A percentile compares a stretch with the other conserved stretches of the same genome.
These are phyloP conservation scores for Nasua narica DNA, from an alignment of 2,797 vertebrate species.

Conservation along the genomic window DNA sequence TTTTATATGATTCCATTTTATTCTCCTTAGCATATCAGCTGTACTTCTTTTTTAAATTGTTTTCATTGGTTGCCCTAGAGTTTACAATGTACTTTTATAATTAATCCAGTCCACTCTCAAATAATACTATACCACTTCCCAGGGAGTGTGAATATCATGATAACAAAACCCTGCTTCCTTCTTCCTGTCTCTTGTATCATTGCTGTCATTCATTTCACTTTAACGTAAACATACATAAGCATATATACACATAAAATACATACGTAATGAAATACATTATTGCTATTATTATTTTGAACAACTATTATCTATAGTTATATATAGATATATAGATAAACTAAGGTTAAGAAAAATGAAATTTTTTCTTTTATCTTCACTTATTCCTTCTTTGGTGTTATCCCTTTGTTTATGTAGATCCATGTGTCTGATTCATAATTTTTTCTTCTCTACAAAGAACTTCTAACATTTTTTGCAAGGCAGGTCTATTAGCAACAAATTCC, in stretches of 20 bases:
- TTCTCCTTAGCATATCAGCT: not conserved
- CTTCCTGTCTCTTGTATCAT: not conserved
- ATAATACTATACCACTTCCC: not conserved
- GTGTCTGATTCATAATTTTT: not conserved
- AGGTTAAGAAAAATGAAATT: not conserved
- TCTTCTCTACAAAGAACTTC: not conserved
- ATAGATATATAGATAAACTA: not conserved
- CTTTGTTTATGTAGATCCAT: not conserved
- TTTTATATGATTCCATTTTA: not conserved
- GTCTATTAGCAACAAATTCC: not conserved
- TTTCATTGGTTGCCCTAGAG: not conserved
- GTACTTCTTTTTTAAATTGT: not conserved
- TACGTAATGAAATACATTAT: not conserved
- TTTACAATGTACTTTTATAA: not conserved
- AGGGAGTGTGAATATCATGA: not conserved
- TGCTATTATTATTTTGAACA: not conserved
- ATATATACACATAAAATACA: not conserved
- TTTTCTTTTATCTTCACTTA: not conserved
- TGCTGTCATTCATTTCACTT: not conserved
- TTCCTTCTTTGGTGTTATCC: not conserved
- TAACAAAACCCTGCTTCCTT: not conserved
- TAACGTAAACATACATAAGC: not conserved
- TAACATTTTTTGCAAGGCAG: not conserved
- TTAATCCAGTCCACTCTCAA: not conserved
- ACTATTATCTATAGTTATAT: not conserved